Base-by-base conservation (phyloP, 2,888 invertebrate genomes). In the Eupithecia subumbrata region DNA sequence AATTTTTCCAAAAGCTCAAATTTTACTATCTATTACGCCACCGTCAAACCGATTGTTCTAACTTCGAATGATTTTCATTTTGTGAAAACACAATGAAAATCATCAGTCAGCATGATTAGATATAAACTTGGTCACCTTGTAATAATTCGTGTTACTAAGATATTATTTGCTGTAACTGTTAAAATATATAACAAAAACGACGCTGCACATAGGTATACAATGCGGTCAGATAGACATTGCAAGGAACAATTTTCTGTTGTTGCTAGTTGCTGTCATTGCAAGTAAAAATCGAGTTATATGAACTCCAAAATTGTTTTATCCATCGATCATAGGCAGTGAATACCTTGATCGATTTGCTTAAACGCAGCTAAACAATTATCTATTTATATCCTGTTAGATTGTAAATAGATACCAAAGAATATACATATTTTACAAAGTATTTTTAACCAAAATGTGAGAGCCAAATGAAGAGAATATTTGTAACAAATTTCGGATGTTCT, bases 1-100 rank as follows among this genome's bases (percentile, higher is more conserved):
- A 86, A 85, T 84, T 80, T 84, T 88, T 88, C 80, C 87, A 88
- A 87, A 85, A 84, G 91, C 91, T 91, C 91, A 91, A 90, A 84
- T 85, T 82, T 83, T 84, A 74, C 80, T 71, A 75, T 75, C 84
- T 78, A 72, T 82, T 82, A 78, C 82, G 80, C 83, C 84, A 81
- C n/a, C 83, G 84, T 81, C 82, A 81, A 91, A 91, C 88, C 91
- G 91, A 92, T 40, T 22, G n/a, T 40, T 43, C n/a, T 68, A 25
- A 22, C 40, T 12, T 68, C 67, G 92, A 90, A 93, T 91, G 90
- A 90, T 83, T 88, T 90, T 89, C 90, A 90, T 90, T 86, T 83
- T 87, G 37, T n/a, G n/a, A n/a, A n/a, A n/a, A n/a, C n/a, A n/a
- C n/a, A n/a, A n/a, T n/a, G n/a, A n/a, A n/a, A n/a, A n/a, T n/a